A percentile compares a stretch with the other conserved stretches of the same genome.
Evolutionary conservation across 2,888 invertebrate genomes (phyloP).

Genomic region (Thera britannica): DNA sequence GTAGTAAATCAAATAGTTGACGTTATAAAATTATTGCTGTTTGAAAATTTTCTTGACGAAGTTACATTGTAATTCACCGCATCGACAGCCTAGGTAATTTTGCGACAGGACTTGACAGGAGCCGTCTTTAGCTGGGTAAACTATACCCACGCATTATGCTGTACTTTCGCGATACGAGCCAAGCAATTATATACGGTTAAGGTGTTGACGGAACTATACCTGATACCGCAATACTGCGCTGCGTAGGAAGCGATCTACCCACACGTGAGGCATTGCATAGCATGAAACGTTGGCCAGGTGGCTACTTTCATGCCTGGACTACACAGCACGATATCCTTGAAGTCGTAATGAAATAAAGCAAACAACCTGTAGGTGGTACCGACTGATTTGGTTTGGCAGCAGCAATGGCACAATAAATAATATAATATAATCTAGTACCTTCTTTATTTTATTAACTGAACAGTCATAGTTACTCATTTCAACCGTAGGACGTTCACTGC

Average conservation of each 20-base stretch:
- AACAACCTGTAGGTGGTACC: not conserved
- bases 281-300: constrained; percentile 14
- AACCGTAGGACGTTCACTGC: too few species aligned
- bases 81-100: not conserved
- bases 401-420: not conserved
- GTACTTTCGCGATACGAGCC: not conserved
- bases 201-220: constrained; percentile 14
- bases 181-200: constrained; percentile 5
- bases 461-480: too few species aligned
- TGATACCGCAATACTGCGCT: constrained; percentile 17
- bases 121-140: not conserved
- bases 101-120: too few species aligned
- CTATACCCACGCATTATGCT: not conserved
- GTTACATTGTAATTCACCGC: not conserved
- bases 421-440: too few species aligned
- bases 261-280: constrained; percentile 11
- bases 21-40: too few species aligned
- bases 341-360: constrained; percentile 7
- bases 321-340: not conserved
- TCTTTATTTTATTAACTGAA: too few species aligned
- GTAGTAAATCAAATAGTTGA: too few species aligned
- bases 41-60: too few species aligned
- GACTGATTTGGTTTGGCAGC: constrained; percentile 12
- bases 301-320: constrained; percentile 11
- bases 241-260: constrained; percentile 22